Evolutionary conservation across 2,888 invertebrate genomes (phyloP).

Genomic region (Tridacna gigas): DNA sequence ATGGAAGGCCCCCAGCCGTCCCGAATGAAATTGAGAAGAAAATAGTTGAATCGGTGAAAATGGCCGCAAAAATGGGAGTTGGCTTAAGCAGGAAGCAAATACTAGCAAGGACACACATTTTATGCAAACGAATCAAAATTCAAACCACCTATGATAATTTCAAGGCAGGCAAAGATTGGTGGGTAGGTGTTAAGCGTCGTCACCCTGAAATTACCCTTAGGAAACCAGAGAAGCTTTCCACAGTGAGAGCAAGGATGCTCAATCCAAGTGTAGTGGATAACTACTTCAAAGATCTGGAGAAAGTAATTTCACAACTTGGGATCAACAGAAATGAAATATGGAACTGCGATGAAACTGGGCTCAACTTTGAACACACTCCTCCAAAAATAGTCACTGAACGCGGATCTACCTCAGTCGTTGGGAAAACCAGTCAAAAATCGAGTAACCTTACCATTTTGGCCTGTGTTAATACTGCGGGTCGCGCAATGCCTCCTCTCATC

Average conservation of each 20-base stretch:
- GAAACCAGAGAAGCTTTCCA: slow-evolving; percentile 43
- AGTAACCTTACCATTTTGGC: not conserved
- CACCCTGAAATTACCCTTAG: slow-evolving; percentile 42
- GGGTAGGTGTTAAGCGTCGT: slow-evolving; percentile 33
- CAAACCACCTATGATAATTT: slow-evolving; percentile 28
- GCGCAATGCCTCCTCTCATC: not conserved
- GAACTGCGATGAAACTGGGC: slow-evolving; percentile 39
- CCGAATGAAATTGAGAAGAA: slow-evolving; percentile 17
- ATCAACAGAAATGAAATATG: not conserved
- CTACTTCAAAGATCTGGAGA: slow-evolving; percentile 34
- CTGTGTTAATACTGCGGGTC: not conserved
- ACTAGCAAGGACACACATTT: not conserved
- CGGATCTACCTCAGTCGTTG: slow-evolving; percentile 7
- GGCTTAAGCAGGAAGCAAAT: slow-evolving; percentile 32
- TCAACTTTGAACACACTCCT: slow-evolving; percentile 32
- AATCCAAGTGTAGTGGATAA: slow-evolving; percentile 17
- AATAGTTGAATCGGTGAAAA: slow-evolving; percentile 21
- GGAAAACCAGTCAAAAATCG: slow-evolving; percentile 25
- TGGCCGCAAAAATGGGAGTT: slow-evolving; percentile 14
- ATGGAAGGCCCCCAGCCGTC: slow-evolving; percentile 17
- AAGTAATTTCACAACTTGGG: slow-evolving; percentile 28
- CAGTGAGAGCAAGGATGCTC: slow-evolving; percentile 44
- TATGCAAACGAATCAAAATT: slow-evolving; percentile 21
- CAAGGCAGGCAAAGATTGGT: slow-evolving; percentile 54
- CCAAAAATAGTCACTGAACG: slow-evolving; percentile 27